Evolutionary conservation across 2,888 invertebrate genomes (phyloP).

Genomic region (Carterocephalus palaemon): DNA sequence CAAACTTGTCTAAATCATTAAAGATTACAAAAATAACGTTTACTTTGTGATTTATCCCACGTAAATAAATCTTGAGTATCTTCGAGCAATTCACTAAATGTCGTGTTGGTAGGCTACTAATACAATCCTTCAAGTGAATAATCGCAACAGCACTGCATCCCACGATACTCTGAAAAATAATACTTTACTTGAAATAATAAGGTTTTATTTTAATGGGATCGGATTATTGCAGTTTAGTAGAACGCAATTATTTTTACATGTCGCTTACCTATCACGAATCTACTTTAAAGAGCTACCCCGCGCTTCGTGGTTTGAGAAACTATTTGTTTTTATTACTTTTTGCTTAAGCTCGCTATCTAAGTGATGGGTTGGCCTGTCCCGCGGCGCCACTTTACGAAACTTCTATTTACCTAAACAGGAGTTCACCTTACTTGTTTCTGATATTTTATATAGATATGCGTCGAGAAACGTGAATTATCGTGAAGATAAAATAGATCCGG

Average conservation of each 20-base stretch:
- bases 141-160: conserved; percentile 22
- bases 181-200: conserved; percentile 22
- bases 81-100: conserved; percentile 29
- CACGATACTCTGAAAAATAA: conserved; percentile 16
- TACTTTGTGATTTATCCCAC: conserved; percentile 12
- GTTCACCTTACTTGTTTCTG: conserved; percentile 35
- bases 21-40: conserved; percentile 9
- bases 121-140: conserved; percentile 31
- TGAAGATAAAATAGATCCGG: too few species aligned
- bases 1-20: neutral
- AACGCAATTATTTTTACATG: conserved; percentile 51
- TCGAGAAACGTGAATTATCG: too few species aligned
- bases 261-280: conserved; percentile 53
- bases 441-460: conserved; percentile 24
- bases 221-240: conserved; percentile 21
- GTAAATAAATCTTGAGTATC: conserved; percentile 16
- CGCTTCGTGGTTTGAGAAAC: conserved; percentile 40
- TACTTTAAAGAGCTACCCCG: conserved; percentile 52
- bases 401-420: conserved; percentile 50
- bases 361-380: conserved; percentile 55
- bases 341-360: conserved; percentile 48
- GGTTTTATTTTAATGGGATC: conserved; percentile 24
- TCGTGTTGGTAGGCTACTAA: conserved; percentile 31
- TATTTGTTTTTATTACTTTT: conserved; percentile 33
- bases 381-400: conserved; percentile 56